These are phyloP conservation scores for Tetranychus urticae DNA, from an alignment of 1,140 invertebrate genomes.

Conservation along the genomic window DNA sequence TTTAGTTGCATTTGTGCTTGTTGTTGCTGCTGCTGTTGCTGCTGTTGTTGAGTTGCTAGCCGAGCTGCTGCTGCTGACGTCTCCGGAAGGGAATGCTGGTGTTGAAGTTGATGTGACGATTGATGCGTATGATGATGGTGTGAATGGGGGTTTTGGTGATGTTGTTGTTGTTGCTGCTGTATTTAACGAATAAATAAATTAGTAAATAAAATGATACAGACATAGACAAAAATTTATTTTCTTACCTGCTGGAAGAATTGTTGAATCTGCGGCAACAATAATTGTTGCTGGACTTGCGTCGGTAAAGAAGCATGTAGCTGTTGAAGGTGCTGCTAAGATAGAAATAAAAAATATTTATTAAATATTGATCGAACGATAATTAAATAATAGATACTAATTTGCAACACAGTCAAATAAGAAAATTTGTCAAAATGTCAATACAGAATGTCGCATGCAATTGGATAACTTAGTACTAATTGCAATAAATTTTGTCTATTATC, in stretches of 20 bases:
- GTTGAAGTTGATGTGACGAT: neutral
- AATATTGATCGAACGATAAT: neutral
- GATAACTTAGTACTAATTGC: too few relatives aligned
- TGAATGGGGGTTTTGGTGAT: neutral
- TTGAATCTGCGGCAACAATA: conserved; percentile 2
- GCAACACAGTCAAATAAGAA: too few relatives aligned
- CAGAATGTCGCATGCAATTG: too few relatives aligned
- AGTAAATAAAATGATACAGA: too few relatives aligned
- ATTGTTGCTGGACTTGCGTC: conserved; percentile 1
- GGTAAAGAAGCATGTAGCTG: conserved; percentile 2
- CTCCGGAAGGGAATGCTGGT: neutral
- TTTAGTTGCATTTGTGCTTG: neutral
- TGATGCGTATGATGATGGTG: neutral
- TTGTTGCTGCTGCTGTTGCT: neutral
- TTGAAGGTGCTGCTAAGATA: neutral
- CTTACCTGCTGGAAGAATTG: conserved; percentile 1
- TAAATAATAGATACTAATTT: neutral
- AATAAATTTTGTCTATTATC: too few relatives aligned
- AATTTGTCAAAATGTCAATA: too few relatives aligned
- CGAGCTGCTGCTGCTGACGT: conserved; percentile 1
- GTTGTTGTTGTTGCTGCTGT: neutral
- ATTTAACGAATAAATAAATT: neutral
- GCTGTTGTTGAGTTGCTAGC: neutral
- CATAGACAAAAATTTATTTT: too few relatives aligned
- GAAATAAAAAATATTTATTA: neutral